A percentile compares a stretch with the other conserved stretches of the same genome.
Evolutionary conservation across 2,888 invertebrate genomes (phyloP).

Genomic region (Orthonevra nobilis): DNA sequence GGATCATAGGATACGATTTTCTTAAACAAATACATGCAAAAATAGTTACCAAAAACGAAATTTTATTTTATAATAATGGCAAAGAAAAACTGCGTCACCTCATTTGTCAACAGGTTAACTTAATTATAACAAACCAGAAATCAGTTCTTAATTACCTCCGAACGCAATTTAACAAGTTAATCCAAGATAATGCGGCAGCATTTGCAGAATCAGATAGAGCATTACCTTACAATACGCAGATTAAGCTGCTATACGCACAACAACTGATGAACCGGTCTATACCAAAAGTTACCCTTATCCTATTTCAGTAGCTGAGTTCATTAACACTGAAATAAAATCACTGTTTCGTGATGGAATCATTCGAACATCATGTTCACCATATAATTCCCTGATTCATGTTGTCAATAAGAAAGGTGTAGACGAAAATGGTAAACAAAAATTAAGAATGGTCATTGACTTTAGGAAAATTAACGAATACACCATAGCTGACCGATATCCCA

Average conservation of each 20-base stretch:
- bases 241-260: background rate
- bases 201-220: too few species aligned
- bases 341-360: too few species aligned
- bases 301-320: too few species aligned
- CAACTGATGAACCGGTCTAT: background rate
- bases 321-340: too few species aligned
- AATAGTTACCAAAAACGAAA: background rate
- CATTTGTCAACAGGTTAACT: background rate
- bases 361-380: too few species aligned
- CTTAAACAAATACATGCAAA: background rate
- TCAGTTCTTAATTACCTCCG: too few species aligned
- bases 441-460: background rate
- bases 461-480: too few species aligned
- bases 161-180: background rate
- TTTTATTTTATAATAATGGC: background rate
- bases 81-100: background rate
- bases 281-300: background rate
- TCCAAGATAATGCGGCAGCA: background rate
- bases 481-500: background rate
- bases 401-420: too few species aligned
- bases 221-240: background rate
- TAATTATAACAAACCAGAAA: background rate
- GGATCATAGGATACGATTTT: background rate
- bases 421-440: too few species aligned
- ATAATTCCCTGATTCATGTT: too few species aligned